phyloP scores from a whole-genome alignment of 2,888 invertebrate genomes.

The Drosophila ustulata region DNA sequence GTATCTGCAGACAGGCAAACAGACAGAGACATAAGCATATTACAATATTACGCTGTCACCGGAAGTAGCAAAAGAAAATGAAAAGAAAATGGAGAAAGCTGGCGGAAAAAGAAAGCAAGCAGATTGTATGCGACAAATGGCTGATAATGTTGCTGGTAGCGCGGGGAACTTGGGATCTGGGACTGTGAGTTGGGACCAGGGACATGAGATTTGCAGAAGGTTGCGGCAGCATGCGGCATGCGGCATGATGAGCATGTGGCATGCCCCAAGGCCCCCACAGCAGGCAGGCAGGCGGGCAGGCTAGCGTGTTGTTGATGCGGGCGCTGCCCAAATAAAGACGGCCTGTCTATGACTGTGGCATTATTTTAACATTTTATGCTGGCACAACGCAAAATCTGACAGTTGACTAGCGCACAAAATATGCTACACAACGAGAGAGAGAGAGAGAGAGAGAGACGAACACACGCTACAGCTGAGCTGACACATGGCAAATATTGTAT shows the following conservation, averaged over 20 bases:
- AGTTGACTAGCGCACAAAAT: conserved; percentile 79
- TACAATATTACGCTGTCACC: conserved; percentile 82
- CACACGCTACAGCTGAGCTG: conserved; percentile 44
- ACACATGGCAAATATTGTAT: conserved; percentile 61
- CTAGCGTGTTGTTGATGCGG: conserved; percentile 50
- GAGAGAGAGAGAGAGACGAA: neutral
- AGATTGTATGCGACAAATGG: conserved; percentile 82
- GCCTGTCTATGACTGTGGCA: conserved; percentile 74
- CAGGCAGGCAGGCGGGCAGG: too few relatives aligned
- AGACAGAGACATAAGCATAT: conserved; percentile 81
- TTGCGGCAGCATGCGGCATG: neutral
- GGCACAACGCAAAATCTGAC: conserved; percentile 81
- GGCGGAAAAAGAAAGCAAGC: conserved; percentile 71
- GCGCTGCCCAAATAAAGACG: conserved; percentile 71
- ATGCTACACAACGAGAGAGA: conserved; percentile 49
- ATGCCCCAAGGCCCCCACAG: conserved; percentile 11
- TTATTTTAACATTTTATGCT: conserved; percentile 81
- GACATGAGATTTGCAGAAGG: conserved; percentile 25
- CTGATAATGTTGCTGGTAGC: conserved; percentile 73
- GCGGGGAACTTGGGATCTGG: conserved; percentile 43
- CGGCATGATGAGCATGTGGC: conserved; percentile 48
- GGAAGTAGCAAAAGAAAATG: conserved; percentile 65
- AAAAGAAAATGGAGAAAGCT: conserved; percentile 21
- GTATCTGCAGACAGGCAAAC: conserved; percentile 62
- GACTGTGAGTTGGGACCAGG: conserved; percentile 20